Conservation (phyloP, 2,888 invertebrate species). For the Mylabris sibirica region DNA sequence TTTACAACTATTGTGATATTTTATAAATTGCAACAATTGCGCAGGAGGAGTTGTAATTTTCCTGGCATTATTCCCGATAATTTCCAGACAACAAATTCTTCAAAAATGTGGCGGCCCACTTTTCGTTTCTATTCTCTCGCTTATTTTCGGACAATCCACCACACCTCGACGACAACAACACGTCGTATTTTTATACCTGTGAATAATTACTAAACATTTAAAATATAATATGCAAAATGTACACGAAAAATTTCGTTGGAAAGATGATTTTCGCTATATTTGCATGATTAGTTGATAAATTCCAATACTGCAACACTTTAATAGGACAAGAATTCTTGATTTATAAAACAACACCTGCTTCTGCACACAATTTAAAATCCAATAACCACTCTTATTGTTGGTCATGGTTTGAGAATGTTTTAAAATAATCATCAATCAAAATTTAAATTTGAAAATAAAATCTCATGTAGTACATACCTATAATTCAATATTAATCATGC, state of each 20-base stretch:
- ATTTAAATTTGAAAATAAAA: neutral
- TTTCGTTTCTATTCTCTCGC: neutral
- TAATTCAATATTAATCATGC: neutral
- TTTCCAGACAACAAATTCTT: neutral
- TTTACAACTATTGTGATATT: neutral
- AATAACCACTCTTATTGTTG: neutral
- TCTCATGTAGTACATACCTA: too few relatives aligned
- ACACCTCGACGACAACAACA: too few relatives aligned
- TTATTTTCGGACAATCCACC: neutral
- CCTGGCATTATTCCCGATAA: neutral
- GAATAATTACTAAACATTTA: neutral
- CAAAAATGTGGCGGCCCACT: neutral
- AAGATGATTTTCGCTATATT: too few relatives aligned
- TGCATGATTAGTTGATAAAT: too few relatives aligned
- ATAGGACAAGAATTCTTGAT: too few relatives aligned
- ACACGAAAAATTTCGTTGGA: too few relatives aligned
- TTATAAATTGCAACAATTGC: neutral
- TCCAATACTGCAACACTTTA: neutral
- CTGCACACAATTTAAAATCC: neutral
- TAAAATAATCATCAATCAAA: neutral
- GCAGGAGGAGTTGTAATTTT: neutral
- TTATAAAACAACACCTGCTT: too few relatives aligned
- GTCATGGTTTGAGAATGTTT: neutral
- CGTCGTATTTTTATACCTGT: constrained; percentile 2
- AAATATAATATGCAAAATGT: too few relatives aligned